Evolutionary conservation across 2,888 invertebrate species (phyloP).

Genomic region (Cataglyphis altisquamis): DNA sequence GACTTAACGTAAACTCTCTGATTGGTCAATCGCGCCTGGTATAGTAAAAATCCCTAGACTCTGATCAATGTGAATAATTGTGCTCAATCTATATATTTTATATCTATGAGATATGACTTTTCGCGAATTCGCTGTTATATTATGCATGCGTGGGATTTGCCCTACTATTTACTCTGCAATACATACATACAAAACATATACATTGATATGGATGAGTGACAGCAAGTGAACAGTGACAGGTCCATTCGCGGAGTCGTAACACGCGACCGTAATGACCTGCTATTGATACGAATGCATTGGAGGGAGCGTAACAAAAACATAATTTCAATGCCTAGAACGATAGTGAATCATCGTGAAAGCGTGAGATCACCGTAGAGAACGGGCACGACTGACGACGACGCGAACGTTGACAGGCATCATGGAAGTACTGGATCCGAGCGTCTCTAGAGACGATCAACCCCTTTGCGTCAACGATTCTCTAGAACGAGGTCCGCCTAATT

Average conservation of each 20-base stretch:
- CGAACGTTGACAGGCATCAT: conserved; percentile 62
- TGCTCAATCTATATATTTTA: not conserved
- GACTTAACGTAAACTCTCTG: not conserved
- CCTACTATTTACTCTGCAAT: not conserved
- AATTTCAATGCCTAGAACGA: conserved; percentile 40
- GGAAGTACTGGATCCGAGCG: conserved; percentile 84
- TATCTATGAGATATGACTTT: not conserved
- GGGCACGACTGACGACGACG: not conserved
- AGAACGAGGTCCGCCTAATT: conserved; percentile 78
- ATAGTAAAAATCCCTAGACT: not conserved
- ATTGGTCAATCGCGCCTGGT: not conserved
- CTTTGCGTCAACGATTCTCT: conserved; percentile 82
- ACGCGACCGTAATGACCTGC: not conserved
- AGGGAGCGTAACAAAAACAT: conserved; percentile 14
- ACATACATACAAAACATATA: not conserved
- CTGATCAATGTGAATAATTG: not conserved
- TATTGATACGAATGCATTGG: conserved; percentile 15
- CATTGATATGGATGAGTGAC: not conserved
- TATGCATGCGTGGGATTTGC: not conserved
- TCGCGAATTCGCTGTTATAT: not conserved
- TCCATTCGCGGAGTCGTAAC: not conserved
- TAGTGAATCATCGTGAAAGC: conserved; percentile 69
- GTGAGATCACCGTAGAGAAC: conserved; percentile 40
- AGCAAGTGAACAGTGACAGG: not conserved
- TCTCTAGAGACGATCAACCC: conserved; percentile 83